Percentiles rank a stretch among this genome's conserved stretches.
Conservation (phyloP, 2,888 invertebrate genomes). For the Phalera bucephala region DNA sequence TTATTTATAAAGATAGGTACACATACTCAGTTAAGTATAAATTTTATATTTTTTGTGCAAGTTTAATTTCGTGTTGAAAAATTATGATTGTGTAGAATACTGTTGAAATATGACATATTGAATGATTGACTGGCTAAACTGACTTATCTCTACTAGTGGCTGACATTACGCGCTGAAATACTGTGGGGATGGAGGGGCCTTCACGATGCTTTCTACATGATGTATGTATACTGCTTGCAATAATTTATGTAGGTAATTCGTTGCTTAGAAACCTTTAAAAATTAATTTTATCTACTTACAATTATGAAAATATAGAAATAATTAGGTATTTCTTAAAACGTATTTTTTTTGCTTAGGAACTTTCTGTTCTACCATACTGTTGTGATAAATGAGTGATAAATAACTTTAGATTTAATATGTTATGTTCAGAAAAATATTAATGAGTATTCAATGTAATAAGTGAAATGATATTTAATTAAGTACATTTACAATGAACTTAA, state of each 20-base stretch:
- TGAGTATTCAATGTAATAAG: not conserved
- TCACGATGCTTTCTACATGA: conserved; percentile 26
- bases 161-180: conserved; percentile 14
- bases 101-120: conserved; percentile 18
- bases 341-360: conserved; percentile 70
- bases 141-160: not conserved
- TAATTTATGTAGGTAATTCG: conserved; percentile 71
- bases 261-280: conserved; percentile 77
- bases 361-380: conserved; percentile 69
- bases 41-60: conserved; percentile 10
- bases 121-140: conserved; percentile 2
- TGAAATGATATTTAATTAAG: not conserved
- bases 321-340: conserved; percentile 59
- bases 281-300: conserved; percentile 66
- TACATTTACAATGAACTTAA: not conserved
- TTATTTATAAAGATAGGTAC: conserved; percentile 27
- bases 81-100: conserved; percentile 29
- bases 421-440: not conserved
- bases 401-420: conserved; percentile 2
- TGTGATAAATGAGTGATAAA: conserved; percentile 10
- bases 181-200: conserved; percentile 16
- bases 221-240: conserved; percentile 43
- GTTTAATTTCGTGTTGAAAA: conserved; percentile 14
- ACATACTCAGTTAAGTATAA: conserved; percentile 14
- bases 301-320: conserved; percentile 63